phyloP scores from a whole-genome alignment of 2,797 vertebrate species.

The Sandelia bainsii region DNA sequence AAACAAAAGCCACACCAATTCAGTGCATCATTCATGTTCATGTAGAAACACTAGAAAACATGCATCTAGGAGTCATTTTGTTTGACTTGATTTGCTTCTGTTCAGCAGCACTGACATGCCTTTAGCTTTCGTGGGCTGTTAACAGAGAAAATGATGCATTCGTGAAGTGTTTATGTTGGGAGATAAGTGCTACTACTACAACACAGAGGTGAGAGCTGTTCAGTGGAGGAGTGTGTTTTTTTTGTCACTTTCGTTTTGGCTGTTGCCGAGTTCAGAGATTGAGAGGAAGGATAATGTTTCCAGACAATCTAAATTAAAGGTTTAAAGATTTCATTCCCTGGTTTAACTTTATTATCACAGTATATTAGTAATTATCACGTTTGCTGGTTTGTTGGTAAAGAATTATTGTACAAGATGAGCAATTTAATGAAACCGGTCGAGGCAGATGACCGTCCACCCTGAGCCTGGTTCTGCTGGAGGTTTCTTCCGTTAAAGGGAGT shows the following conservation, averaged over 20 bases:
- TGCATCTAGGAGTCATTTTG: no score
- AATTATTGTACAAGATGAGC: no score
- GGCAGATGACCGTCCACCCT: no score
- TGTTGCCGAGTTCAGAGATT: not conserved
- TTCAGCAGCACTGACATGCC: not conserved
- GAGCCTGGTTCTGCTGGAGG: no score
- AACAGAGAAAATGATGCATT: conserved; percentile 7
- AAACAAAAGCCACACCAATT: not conserved
- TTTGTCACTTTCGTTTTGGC: conserved; percentile 19
- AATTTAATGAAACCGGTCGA: no score
- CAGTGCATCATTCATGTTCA: not conserved
- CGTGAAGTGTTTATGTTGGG: conserved; percentile 39
- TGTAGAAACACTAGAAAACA: not conserved
- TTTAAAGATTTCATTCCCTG: not conserved
- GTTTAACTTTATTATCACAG: not conserved
- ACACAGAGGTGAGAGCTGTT: not conserved
- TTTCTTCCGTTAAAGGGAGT: no score
- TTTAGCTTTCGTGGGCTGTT: conserved; percentile 18
- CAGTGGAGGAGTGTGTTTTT: conserved; percentile 22
- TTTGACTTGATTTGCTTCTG: conserved; percentile 6
- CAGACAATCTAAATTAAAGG: not conserved
- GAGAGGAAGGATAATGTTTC: not conserved
- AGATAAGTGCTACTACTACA: conserved; percentile 20
- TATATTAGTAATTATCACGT: not conserved
- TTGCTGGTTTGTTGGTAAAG: not conserved